A percentile compares a stretch with the other conserved stretches of the same genome.
These are phyloP conservation scores for Lagodon rhomboides DNA, from an alignment of 2,797 vertebrate species.

Conservation along the genomic window DNA sequence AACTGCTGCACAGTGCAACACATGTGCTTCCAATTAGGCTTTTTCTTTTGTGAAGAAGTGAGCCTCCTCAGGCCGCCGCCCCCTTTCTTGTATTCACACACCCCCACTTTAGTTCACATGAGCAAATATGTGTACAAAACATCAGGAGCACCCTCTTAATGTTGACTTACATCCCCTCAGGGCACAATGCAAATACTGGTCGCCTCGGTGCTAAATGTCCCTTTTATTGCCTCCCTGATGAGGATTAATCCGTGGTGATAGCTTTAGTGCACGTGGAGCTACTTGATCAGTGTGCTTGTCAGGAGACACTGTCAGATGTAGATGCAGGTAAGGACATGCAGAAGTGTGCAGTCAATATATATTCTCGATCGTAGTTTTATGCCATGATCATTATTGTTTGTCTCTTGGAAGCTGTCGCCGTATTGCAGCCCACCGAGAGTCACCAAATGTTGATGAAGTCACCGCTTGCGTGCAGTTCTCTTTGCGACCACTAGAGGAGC, in stretches of 20 bases:
- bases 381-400: neutral
- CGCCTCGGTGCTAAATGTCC: neutral
- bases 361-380: neutral
- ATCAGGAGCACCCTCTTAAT: slow-evolving; percentile 31
- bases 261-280: neutral
- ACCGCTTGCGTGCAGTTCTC: slow-evolving; percentile 50
- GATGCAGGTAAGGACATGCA: neutral
- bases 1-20: slow-evolving; percentile 72
- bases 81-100: slow-evolving; percentile 65
- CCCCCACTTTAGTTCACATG: slow-evolving; percentile 72
- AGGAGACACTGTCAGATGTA: neutral
- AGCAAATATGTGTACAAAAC: slow-evolving; percentile 55
- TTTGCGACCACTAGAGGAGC: slow-evolving; percentile 83
- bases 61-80: slow-evolving; percentile 64
- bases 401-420: neutral
- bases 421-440: slow-evolving; percentile 2
- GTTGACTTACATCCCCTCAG: slow-evolving; percentile 13
- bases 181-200: slow-evolving; percentile 7
- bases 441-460: neutral
- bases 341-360: neutral
- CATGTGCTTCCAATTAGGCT: slow-evolving; percentile 85
- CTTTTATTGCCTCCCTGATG: slow-evolving; percentile 8
- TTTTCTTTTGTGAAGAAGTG: slow-evolving; percentile 78
- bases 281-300: neutral
- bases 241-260: neutral